These are phyloP conservation scores for Styela clava DNA, from an alignment of 23 tunicate species.

Conservation along the genomic window DNA sequence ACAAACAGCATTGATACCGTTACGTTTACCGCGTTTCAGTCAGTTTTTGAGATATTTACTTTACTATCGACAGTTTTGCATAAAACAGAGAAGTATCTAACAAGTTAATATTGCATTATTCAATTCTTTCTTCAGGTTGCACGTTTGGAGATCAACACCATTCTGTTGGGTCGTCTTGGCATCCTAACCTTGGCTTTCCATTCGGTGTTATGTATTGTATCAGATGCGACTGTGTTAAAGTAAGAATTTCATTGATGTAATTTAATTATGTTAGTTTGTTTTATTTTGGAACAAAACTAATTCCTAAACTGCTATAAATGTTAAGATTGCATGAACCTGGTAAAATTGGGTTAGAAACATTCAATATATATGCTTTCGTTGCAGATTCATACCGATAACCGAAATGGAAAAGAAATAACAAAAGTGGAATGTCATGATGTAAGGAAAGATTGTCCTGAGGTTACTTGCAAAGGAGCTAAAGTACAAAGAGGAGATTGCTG, in stretches of 20 bases:
- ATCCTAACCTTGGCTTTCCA: constrained; percentile 60
- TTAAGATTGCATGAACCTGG: too few species aligned
- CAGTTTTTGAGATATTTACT: background rate
- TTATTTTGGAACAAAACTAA: background rate
- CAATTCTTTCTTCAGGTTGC: constrained; percentile 40
- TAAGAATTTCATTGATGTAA: background rate
- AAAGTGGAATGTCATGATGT: constrained; percentile 75
- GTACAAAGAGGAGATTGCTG: constrained; percentile 81
- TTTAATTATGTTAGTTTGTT: background rate
- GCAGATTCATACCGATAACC: too few species aligned
- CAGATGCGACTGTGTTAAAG: constrained; percentile 65
- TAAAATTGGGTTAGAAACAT: too few species aligned
- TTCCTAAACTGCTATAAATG: too few species aligned
- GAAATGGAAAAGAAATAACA: constrained; percentile 7
- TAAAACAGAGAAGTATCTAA: background rate
- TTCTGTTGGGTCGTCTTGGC: constrained; percentile 77
- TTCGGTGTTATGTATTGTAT: constrained; percentile 77
- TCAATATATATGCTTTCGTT: too few species aligned
- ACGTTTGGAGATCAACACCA: constrained; percentile 51
- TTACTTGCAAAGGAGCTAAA: constrained; percentile 57
- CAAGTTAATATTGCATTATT: background rate
- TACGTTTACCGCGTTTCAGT: too few species aligned
- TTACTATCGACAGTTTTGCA: background rate
- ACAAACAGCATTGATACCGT: too few species aligned
- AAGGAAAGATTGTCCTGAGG: constrained; percentile 59